Evolutionary conservation across 2,797 vertebrate species (phyloP), one percentile per base, ranked within the genome.

Genomic region (Choloepus didactylus): DNA sequence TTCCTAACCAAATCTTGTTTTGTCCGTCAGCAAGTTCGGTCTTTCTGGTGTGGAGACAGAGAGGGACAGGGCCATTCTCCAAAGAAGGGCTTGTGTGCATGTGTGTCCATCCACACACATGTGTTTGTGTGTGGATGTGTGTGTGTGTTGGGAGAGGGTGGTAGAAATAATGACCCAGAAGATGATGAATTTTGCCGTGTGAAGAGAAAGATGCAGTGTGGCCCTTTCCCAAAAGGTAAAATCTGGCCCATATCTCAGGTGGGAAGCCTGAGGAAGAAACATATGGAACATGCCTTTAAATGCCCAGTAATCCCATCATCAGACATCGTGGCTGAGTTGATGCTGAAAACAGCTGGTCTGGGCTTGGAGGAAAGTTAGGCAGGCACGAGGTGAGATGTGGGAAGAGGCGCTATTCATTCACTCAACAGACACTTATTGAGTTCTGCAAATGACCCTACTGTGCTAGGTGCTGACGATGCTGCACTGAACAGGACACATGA

Each of bases 201-300:
- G 29, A 31, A 70, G 66, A 27, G 54, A 15, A 90, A 70, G 35
- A 7, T 66, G 35, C 54, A 46, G 29, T 29, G 35, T 6, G 14
- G 2, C 67, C 23, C 49, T 95, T 91, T 76, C 31, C 46, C 59
- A 23, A 67, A 93, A 84, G 31, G 11, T 84, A 60, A 90, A 92
- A 56, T 35, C 29, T 62, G 72, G 31, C 83, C 35, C 60, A 29
- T 2, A 25, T 56, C 31, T 69, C 64, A 62, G 29, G 44, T 75
- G 73, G 38, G 46, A 76, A 79, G 25, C 25, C 56, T 76, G 60
- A 56, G 51, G 87, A 90, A 62, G 67, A 49, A 29, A 31, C 7
- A 27, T 0, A 1, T 14, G 27, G 29, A 72, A 15, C 2, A 60
- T 54, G 31, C n/a, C 19, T 82, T 76, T 44, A 44, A 70, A 79